phyloP scores from a whole-genome alignment of 2,888 invertebrate species.

The Zonitis immaculata region DNA sequence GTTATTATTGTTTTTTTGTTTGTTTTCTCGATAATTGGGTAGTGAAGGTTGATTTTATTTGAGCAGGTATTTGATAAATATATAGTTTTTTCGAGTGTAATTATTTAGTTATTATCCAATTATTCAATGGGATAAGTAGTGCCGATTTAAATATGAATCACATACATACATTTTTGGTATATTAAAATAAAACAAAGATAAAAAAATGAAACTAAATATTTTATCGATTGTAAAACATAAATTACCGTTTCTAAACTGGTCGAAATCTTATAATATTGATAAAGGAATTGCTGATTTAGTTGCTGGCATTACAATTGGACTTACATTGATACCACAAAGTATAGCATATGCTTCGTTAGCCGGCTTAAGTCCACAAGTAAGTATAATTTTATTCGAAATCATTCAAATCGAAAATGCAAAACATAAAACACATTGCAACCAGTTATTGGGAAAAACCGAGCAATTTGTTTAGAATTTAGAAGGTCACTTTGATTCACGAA shows the following conservation, averaged over 20 bases:
- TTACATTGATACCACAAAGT: slow-evolving; percentile 74
- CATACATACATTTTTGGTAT: too few species aligned
- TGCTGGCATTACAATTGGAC: slow-evolving; percentile 71
- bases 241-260: slow-evolving; percentile 56
- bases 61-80: neutral
- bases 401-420: too few species aligned
- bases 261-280: slow-evolving; percentile 54
- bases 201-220: neutral
- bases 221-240: neutral
- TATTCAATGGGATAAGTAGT: too few species aligned
- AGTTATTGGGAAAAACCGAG: neutral
- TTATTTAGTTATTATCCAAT: neutral
- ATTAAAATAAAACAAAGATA: neutral
- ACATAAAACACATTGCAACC: too few species aligned
- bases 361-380: slow-evolving; percentile 67
- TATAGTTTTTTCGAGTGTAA: too few species aligned
- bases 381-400: too few species aligned
- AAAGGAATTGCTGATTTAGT: slow-evolving; percentile 63
- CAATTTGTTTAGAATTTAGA: too few species aligned
- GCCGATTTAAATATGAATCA: too few species aligned
- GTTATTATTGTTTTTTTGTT: too few species aligned
- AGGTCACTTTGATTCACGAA: too few species aligned
- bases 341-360: slow-evolving; percentile 73
- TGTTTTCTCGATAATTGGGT: too few species aligned
- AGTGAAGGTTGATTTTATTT: neutral